phyloP scores from a whole-genome alignment of 2,888 invertebrate species.

The Chloromyia formosa region DNA sequence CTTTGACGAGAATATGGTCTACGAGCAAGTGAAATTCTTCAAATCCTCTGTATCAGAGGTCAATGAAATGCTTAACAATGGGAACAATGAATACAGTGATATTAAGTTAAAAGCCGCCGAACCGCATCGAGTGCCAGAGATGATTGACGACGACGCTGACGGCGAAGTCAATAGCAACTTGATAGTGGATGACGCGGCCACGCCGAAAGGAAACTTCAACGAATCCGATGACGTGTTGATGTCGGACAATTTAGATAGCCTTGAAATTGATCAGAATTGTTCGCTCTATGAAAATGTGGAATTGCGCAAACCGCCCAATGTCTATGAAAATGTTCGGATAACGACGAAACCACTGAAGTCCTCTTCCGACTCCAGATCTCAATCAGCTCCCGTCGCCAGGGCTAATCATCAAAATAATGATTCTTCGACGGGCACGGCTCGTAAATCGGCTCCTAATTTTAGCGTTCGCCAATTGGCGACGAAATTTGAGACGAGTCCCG shows the following conservation, averaged over 20 bases:
- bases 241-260: constrained; percentile 53
- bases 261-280: constrained; percentile 56
- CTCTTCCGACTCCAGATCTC: constrained; percentile 13
- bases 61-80: constrained; percentile 68
- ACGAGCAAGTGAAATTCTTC: constrained; percentile 81
- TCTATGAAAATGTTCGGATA: constrained; percentile 61
- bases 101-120: constrained; percentile 19
- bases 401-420: constrained; percentile 7
- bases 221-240: constrained; percentile 53
- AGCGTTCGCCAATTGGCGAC: constrained; percentile 72
- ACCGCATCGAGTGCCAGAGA: constrained; percentile 45
- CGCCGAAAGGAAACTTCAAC: constrained; percentile 51
- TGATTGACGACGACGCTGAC: constrained; percentile 39
- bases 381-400: constrained; percentile 22
- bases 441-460: constrained; percentile 62
- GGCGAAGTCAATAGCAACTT: constrained; percentile 52
- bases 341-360: constrained; percentile 53
- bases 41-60: constrained; percentile 78
- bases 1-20: constrained; percentile 69
- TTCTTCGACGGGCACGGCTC: background rate
- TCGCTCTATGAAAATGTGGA: constrained; percentile 64
- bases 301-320: constrained; percentile 59
- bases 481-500: constrained; percentile 71
- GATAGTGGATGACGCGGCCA: constrained; percentile 50
- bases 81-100: constrained; percentile 45